Conservation (phyloP, 2,797 vertebrate species). For the Sebastes diaconus region DNA sequence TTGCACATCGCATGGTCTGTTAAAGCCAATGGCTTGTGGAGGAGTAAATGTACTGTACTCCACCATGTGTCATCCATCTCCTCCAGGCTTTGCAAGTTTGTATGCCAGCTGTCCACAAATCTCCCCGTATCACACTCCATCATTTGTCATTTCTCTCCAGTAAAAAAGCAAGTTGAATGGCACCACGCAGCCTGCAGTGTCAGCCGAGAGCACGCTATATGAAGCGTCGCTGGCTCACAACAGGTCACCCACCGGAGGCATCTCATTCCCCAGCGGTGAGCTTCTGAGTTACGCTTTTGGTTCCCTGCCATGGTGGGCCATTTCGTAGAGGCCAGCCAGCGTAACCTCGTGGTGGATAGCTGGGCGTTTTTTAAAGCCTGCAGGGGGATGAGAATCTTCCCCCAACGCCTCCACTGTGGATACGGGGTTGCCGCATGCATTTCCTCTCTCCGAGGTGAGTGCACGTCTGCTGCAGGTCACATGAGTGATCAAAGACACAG, state of each 20-base stretch:
- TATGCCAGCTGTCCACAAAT: conserved; percentile 68
- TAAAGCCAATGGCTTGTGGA: conserved; percentile 70
- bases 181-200: conserved; percentile 22
- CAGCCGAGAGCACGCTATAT: conserved; percentile 14
- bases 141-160: conserved; percentile 57
- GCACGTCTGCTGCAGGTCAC: conserved; percentile 57
- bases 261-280: conserved; percentile 37
- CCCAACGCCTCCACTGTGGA: background rate
- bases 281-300: background rate
- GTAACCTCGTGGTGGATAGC: conserved; percentile 28
- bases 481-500: conserved; percentile 74
- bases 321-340: conserved; percentile 34
- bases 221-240: conserved; percentile 29
- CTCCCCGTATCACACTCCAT: conserved; percentile 51
- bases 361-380: conserved; percentile 21
- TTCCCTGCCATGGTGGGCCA: conserved; percentile 17
- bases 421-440: background rate
- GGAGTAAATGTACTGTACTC: conserved; percentile 63
- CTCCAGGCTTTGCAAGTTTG: conserved; percentile 52
- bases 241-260: conserved; percentile 51
- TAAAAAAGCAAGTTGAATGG: conserved; percentile 46
- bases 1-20: conserved; percentile 61
- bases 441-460: conserved; percentile 20
- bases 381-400: conserved; percentile 12
- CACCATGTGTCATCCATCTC: conserved; percentile 67